Conservation (phyloP, 2,888 invertebrate genomes). For the Drosophila eohydei region DNA sequence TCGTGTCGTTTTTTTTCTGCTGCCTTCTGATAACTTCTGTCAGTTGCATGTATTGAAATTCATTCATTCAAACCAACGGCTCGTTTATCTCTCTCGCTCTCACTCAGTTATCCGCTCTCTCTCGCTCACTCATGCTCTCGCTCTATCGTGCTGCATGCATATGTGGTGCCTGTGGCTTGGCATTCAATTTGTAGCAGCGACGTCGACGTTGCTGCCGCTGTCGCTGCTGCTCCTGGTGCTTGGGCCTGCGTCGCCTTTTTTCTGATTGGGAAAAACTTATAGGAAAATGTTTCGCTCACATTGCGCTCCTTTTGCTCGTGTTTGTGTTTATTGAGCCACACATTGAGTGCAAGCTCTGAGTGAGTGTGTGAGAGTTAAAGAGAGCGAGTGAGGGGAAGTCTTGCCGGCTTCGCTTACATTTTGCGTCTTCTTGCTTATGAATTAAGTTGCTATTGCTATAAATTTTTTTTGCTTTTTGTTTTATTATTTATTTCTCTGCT, state of each 20-base stretch:
- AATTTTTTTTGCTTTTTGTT: background rate
- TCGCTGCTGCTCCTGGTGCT: slow-evolving; percentile 21
- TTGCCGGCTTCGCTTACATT: slow-evolving; percentile 34
- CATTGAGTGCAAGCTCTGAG: slow-evolving; percentile 61
- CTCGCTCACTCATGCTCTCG: slow-evolving; percentile 29
- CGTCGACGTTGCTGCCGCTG: slow-evolving; percentile 35
- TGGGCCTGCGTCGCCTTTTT: slow-evolving; percentile 65
- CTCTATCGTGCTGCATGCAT: slow-evolving; percentile 46
- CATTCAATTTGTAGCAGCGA: slow-evolving; percentile 58
- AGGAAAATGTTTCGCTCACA: slow-evolving; percentile 68
- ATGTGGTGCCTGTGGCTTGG: slow-evolving; percentile 49
- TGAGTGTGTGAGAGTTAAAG: slow-evolving; percentile 12
- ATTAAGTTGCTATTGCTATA: slow-evolving; percentile 37
- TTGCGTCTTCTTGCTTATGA: slow-evolving; percentile 44
- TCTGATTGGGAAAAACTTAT: slow-evolving; percentile 80
- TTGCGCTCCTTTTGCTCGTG: slow-evolving; percentile 31
- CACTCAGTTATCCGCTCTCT: slow-evolving; percentile 27
- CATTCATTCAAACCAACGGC: slow-evolving; percentile 74
- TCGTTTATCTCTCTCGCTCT: slow-evolving; percentile 32
- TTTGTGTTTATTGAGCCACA: slow-evolving; percentile 66
- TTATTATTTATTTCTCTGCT: slow-evolving; percentile 25
- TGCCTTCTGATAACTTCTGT: slow-evolving; percentile 68
- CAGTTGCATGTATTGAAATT: slow-evolving; percentile 82
- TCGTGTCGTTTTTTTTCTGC: slow-evolving; percentile 19
- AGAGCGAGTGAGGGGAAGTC: slow-evolving; percentile 34